These are phyloP conservation scores for Larimichthys crocea DNA, from an alignment of 2,113 vertebrate species.

Conservation along the genomic window DNA sequence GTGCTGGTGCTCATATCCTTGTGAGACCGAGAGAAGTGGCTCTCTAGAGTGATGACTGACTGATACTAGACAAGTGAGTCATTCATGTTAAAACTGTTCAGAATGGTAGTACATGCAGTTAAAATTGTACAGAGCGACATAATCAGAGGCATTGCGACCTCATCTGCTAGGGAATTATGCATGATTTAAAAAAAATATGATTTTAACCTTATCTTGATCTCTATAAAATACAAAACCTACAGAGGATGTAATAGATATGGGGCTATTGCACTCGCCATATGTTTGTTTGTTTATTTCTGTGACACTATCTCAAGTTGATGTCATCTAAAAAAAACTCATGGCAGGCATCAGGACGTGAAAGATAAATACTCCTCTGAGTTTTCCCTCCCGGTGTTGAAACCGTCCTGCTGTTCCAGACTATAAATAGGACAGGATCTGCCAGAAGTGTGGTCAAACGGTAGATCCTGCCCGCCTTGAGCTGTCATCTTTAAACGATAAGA, in stretches of 20 bases:
- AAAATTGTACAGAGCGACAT: not conserved
- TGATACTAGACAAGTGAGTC: constrained; percentile 21
- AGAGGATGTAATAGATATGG: not conserved
- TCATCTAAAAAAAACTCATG: constrained; percentile 33
- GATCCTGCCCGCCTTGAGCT: constrained; percentile 61
- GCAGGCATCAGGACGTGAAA: constrained; percentile 3
- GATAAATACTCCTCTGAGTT: constrained; percentile 23
- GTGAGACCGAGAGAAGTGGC: not conserved
- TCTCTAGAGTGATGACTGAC: not conserved
- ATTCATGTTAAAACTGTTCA: constrained; percentile 6
- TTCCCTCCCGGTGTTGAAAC: constrained; percentile 34
- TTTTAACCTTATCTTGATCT: constrained; percentile 2
- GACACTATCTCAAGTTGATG: constrained; percentile 9
- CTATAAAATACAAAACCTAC: not conserved
- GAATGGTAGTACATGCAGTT: constrained; percentile 7
- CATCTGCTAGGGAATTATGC: not conserved
- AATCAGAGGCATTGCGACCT: not conserved
- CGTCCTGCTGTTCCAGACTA: constrained; percentile 34
- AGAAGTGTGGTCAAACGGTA: constrained; percentile 56
- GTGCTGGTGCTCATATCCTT: not conserved
- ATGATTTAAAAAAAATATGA: not conserved
- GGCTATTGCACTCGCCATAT: not conserved
- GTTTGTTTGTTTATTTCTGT: not conserved
- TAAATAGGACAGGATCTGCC: constrained; percentile 68
- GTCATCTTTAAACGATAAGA: constrained; percentile 65